phyloP scores from a whole-genome alignment of 2,888 invertebrate genomes.

The Pachycephus smyrnensis region DNA sequence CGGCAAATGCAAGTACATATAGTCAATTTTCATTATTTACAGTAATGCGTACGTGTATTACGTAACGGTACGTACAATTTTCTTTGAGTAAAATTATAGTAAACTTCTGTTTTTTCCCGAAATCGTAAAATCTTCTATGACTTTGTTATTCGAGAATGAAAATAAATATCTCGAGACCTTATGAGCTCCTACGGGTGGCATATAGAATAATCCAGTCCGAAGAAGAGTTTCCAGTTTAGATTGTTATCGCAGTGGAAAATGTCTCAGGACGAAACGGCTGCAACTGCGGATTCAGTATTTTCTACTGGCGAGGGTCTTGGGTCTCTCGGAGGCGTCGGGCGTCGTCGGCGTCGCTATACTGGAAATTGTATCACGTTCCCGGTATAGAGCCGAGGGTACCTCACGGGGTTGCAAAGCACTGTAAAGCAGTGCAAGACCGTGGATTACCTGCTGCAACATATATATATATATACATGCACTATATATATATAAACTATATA shows the following conservation, averaged over 20 bases:
- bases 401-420: background rate
- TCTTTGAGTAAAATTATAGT: too few relatives aligned
- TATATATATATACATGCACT: background rate
- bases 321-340: background rate
- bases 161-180: background rate
- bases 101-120: too few relatives aligned
- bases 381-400: background rate
- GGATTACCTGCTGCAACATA: background rate
- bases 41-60: too few relatives aligned
- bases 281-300: background rate
- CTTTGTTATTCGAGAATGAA: background rate
- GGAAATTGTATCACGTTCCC: background rate
- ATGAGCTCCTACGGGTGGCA: background rate
- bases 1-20: too few relatives aligned
- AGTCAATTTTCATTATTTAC: too few relatives aligned
- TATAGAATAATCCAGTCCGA: background rate
- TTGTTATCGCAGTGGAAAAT: background rate
- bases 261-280: background rate
- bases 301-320: background rate
- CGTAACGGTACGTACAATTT: too few relatives aligned
- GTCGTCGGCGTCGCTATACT: background rate
- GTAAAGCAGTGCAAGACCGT: background rate
- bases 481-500: background rate
- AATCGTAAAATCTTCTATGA: background rate
- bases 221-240: background rate